These are phyloP conservation scores for Zapus hudsonius DNA, from an alignment of 2,113 vertebrate species.

Conservation along the genomic window DNA sequence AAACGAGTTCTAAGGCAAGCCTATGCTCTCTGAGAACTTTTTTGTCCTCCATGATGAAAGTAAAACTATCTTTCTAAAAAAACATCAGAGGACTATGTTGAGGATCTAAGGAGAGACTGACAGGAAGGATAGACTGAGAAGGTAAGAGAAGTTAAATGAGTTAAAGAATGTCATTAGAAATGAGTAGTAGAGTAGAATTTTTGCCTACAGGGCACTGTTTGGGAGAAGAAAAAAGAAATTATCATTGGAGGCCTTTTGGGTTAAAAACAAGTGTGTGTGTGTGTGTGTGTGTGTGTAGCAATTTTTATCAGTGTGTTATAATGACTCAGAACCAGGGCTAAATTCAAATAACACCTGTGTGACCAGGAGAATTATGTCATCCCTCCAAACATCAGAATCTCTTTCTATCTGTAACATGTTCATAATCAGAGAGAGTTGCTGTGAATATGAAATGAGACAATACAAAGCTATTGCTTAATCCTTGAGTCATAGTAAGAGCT, in stretches of 20 bases:
- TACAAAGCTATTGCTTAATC: background rate
- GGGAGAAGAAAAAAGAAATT: background rate
- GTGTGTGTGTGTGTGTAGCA: background rate
- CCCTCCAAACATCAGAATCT: background rate
- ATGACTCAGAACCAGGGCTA: background rate
- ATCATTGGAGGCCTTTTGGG: background rate
- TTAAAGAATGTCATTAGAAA: slow-evolving; percentile 16
- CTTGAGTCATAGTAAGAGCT: background rate
- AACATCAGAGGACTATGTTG: background rate
- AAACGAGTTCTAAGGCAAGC: background rate
- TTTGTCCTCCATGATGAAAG: background rate
- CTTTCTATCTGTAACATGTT: background rate
- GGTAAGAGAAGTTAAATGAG: background rate
- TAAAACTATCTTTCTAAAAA: background rate
- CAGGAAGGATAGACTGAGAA: background rate
- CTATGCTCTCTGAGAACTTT: background rate
- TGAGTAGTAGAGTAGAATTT: background rate
- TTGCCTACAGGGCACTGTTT: background rate
- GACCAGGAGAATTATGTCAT: background rate
- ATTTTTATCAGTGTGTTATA: background rate
- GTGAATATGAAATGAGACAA: slow-evolving; percentile 15
- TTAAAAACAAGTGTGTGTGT: background rate
- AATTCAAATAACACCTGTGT: background rate
- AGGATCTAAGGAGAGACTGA: background rate
- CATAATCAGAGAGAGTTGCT: background rate